Evolutionary conservation across 2,888 invertebrate species (phyloP), one percentile per base, ranked within the genome.

Genomic region (Clostera curtula): DNA sequence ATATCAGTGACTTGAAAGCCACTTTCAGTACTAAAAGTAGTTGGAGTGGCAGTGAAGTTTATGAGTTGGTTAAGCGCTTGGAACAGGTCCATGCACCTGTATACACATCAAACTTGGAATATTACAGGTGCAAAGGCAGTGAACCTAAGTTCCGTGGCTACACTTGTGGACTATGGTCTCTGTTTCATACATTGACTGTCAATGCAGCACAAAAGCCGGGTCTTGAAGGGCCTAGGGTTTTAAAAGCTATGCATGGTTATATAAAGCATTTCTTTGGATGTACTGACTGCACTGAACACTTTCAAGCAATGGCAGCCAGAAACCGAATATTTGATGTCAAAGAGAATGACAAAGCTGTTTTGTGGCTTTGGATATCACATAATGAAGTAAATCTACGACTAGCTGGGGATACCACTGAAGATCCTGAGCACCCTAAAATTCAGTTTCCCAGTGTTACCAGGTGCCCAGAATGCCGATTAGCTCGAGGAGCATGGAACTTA

Each of bases 341-440:
- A 8, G 88, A 87, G 26, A 87, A 89, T 45, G 89, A 93, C 30
- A 92, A 94, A 34, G 89, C 90, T 8, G 88, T 97, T 1, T 70
- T 97, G 19, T 98, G 97, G 97, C 75, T 98, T 12, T 98, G 98
- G 98, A 86, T 87, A 50, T 93, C 95, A 0, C 98, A 98, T 64
- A 98, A 98, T 67, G 90, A 90, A 70, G 98, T 96, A 0, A 99
- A 99, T 68, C 80, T 90, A 40, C 87, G 98, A 43, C 80, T 99
- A 12, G 87, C 93, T 11, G 93, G 95, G 1, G 96, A 97, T 66
- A 41, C 75, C 3, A 93, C 96, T 1, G 97, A 98, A 72, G 98
- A 99, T 79, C 96, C 97, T 0, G 69, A 86, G 27, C 90, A 91
- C 70, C 96, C 93, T 0, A 99, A 99, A 73, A 82, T 91, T 31